A percentile compares a stretch with the other conserved stretches of the same genome.
Evolutionary conservation across 2,113 vertebrate species (phyloP).

Genomic region (Piprites chloris): DNA sequence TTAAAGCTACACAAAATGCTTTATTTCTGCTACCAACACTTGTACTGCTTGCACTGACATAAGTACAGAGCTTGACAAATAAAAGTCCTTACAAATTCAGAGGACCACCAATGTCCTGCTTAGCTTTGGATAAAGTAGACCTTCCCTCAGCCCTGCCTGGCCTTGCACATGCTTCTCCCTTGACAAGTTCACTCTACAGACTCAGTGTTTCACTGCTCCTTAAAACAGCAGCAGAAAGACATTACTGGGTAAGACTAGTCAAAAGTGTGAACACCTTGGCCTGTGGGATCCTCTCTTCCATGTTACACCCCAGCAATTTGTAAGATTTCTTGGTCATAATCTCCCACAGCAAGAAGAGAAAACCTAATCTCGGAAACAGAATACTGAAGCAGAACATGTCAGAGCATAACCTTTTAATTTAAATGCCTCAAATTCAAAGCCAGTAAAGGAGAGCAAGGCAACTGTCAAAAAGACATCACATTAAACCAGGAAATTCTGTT

Average conservation of each 20-base stretch:
- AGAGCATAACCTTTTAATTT: not conserved
- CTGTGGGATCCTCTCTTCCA: not conserved
- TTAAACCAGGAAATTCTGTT: not conserved
- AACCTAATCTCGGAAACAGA: not conserved
- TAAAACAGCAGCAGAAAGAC: not conserved
- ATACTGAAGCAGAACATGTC: not conserved
- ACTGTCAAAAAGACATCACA: not conserved
- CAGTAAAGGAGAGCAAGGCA: not conserved
- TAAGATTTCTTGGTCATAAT: not conserved
- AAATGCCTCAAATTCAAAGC: not conserved
- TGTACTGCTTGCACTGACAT: not conserved
- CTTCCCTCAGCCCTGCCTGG: not conserved
- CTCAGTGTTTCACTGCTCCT: not conserved
- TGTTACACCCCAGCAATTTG: not conserved
- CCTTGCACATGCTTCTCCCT: fast-evolving
- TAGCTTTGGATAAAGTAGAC: not conserved
- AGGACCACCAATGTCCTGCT: not conserved
- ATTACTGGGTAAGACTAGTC: not conserved
- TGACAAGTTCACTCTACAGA: not conserved
- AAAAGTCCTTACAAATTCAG: not conserved
- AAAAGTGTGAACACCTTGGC: not conserved
- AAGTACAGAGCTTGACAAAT: not conserved
- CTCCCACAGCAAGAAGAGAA: not conserved
- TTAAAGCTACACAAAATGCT: not conserved
- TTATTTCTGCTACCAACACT: not conserved